phyloP scores from a whole-genome alignment of 2,113 vertebrate species.

The Delphinapterus leucas region DNA sequence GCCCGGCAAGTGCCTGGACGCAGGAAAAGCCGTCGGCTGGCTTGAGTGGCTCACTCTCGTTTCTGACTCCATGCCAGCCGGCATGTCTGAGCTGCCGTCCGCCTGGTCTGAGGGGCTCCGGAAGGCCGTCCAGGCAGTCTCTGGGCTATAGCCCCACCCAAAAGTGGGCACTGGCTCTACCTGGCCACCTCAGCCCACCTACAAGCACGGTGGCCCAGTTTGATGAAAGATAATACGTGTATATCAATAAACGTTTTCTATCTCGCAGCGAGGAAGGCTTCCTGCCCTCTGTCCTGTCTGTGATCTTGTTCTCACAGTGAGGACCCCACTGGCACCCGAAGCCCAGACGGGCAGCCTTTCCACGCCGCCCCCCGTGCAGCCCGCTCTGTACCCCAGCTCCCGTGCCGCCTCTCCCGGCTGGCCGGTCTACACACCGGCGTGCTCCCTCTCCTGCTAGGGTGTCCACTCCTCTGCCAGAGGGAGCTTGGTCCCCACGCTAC shows the following conservation, averaged over 20 bases:
- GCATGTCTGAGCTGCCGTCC: not conserved
- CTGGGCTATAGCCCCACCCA: not conserved
- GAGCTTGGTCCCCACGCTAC: not conserved
- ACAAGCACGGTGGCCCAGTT: not conserved
- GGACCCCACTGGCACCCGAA: accelerated
- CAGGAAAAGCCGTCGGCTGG: not conserved
- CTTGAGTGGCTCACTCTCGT: not conserved
- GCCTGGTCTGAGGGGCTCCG: accelerated
- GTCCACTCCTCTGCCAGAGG: not conserved
- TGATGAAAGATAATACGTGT: conserved; percentile 39
- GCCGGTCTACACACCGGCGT: not conserved
- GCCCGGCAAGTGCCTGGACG: not conserved
- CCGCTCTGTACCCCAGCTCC: not conserved
- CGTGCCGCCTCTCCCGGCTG: accelerated
- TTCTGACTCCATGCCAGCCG: not conserved
- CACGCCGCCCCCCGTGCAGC: accelerated
- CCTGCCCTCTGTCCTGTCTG: not conserved
- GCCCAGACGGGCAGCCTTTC: not conserved
- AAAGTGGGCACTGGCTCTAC: not conserved
- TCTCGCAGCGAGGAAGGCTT: not conserved
- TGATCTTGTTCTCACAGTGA: not conserved
- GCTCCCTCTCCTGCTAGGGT: not conserved
- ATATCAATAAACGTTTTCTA: conserved; percentile 54
- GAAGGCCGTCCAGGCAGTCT: not conserved
- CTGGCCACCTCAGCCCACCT: not conserved